These are phyloP conservation scores for Boloria euphrosyne DNA, from an alignment of 2,888 invertebrate genomes.

Conservation along the genomic window DNA sequence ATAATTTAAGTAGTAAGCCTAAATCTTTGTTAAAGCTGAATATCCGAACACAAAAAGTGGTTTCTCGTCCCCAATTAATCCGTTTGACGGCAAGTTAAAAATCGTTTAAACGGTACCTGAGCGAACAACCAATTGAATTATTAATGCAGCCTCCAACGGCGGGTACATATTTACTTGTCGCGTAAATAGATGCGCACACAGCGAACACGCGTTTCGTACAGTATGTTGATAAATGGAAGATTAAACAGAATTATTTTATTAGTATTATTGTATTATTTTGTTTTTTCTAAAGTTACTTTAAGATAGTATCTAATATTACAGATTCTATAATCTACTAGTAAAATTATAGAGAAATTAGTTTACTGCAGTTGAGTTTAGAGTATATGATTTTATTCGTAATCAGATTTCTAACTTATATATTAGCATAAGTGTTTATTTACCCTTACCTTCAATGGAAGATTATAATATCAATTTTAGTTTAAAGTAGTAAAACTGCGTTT, in stretches of 20 bases:
- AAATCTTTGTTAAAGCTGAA: slow-evolving; percentile 18
- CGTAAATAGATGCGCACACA: slow-evolving; percentile 83
- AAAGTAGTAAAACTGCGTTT: no score
- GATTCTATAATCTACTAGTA: no score
- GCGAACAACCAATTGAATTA: slow-evolving; percentile 79
- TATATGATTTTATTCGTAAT: no score
- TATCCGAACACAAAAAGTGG: slow-evolving; percentile 30
- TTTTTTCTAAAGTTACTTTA: no score
- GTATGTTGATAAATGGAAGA: slow-evolving; percentile 48
- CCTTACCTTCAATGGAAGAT: no score
- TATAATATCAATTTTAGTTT: no score
- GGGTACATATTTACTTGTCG: slow-evolving; percentile 80
- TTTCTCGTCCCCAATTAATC: slow-evolving; percentile 67
- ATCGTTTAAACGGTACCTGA: slow-evolving; percentile 79
- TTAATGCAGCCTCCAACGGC: slow-evolving; percentile 81
- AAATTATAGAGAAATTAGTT: no score
- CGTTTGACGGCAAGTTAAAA: slow-evolving; percentile 78
- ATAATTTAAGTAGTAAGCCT: slow-evolving; percentile 4
- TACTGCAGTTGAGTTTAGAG: no score
- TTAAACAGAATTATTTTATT: slow-evolving; percentile 10
- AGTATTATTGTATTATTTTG: not conserved
- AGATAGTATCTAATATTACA: no score
- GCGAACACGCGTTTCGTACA: slow-evolving; percentile 74
- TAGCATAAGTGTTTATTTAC: no score
- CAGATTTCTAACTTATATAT: no score